Percentiles rank a stretch among this genome's conserved stretches.
These are phyloP conservation scores for Catharus minimus DNA, from an alignment of 2,113 vertebrate genomes.

Conservation along the genomic window DNA sequence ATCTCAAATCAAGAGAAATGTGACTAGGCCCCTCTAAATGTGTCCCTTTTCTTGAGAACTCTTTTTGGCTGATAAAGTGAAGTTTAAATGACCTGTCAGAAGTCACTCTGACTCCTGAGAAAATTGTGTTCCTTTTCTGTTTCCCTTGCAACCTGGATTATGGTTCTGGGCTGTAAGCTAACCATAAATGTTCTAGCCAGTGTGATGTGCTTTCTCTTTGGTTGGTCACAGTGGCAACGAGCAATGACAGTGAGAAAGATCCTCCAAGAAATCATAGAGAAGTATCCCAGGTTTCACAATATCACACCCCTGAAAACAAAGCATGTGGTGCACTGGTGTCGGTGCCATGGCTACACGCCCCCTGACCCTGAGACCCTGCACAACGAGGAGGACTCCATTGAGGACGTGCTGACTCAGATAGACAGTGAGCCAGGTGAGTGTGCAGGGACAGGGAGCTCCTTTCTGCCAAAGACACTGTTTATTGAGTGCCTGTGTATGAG, in stretches of 20 bases:
- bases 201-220: neutral
- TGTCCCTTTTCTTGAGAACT: neutral
- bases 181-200: neutral
- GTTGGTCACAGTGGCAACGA: conserved; percentile 87
- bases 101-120: too few species aligned
- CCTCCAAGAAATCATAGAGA: conserved; percentile 90
- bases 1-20: neutral
- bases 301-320: conserved; percentile 87
- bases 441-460: neutral
- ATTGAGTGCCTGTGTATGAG: neutral
- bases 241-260: conserved; percentile 90
- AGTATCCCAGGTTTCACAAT: conserved; percentile 85
- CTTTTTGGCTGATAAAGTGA: neutral
- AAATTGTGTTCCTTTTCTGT: too few species aligned
- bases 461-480: neutral
- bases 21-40: neutral
- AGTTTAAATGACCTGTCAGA: neutral
- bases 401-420: conserved; percentile 94
- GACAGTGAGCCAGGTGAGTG: conserved; percentile 90
- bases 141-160: neutral
- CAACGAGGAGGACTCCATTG: conserved; percentile 87
- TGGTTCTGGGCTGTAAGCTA: neutral
- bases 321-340: conserved; percentile 94
- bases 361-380: conserved; percentile 86
- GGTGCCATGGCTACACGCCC: conserved; percentile 91